Evolutionary conservation across 2,797 vertebrate genomes (phyloP), one percentile per base, ranked within the genome.

Genomic region (Enteromius anoplus): DNA sequence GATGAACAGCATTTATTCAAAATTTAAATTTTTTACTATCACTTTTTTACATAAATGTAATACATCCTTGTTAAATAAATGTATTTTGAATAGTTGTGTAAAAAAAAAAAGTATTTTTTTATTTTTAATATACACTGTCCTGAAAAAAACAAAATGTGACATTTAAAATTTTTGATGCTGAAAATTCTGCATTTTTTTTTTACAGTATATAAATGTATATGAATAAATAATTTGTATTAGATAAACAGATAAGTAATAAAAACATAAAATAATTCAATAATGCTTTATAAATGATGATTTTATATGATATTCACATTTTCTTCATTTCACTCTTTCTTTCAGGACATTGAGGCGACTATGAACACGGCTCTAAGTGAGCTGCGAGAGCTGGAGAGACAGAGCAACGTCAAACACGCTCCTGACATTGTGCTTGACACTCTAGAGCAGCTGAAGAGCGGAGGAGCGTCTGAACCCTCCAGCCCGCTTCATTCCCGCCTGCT

Each of bases 371-470:
- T 99, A 86, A 97, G 93, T 0, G 98, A 99, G 91, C 93, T 99
- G 81, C 95, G 95, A 72, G 97, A 98, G 90, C 89, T 98, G 68
- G 98, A 99, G 85, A 89, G 97, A 80, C 97, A 99, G 90, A 97
- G 96, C 93, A 94, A 90, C 3, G 96, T 95, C 2, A 99, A 98
- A 87, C 97, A 97, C 87, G 81, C 98, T 0, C 98, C 98, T 0
- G 98, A 99, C 0, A 97, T 99, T 66, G 98, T 99, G 55, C 96
- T 99, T 12, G 98, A 99, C 93, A 99, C 98, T 2, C 92, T 99
- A 93, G 98, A 99, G 93, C 97, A 98, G 80, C 93, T 99, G 86
- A 99, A 99, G 90, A 95, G 95, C 0, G 97, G 95, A 87, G 95
- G 2, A 87, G 94, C 89, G 0, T 99, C 98, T 0, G 98, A 99